Evolutionary conservation across 2,113 vertebrate species (phyloP), one percentile per base, ranked within the genome.

Genomic region (Noturus placidus): DNA sequence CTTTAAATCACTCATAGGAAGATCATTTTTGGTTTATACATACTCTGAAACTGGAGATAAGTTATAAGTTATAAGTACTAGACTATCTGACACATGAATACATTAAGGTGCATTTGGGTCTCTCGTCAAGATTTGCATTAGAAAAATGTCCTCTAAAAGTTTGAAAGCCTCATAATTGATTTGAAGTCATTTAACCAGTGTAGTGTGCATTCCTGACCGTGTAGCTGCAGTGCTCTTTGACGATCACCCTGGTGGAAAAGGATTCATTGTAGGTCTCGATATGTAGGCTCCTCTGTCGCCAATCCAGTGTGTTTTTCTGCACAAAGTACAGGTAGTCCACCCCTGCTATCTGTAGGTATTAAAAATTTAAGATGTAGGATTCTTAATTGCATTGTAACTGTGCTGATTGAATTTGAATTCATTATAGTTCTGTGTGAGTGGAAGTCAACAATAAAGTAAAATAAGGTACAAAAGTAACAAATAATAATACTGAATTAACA

Each of bases 261-360:
- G 97, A 98, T 91, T 99, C 98, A 4, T 99, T 99, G 88, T 95
- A 94, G 83, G 98, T 96, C 90, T 99, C 97, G 5, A 99, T 99
- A 57, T 94, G 96, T 84, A 99, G 94, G 6, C 97, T 98, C 46
- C 98, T 94, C n/a, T 98, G 97, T 81, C 94, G 94, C 85, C 94
- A 94, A 90, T 99, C 96, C 91, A 99, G 93, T 0, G 97, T 96
- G 94, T 99, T 99, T 90, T 97, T 99, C 91, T 99, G 98, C 86
- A 97, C 90, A 89, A 99, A 99, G 92, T 99, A 99, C 67, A 99
- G 94, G 19, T 96, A 99, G 89, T 99, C 98, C 2, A 99, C 96
- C 5, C 98, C 97, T 4, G 98, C 97, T n/a, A 99, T 99, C 98
- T 96, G 83, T 78, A 89, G 85, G 83, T 78, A 88, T 86, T 80